Evolutionary conservation across 2,888 invertebrate genomes (phyloP).

Genomic region (Alsophila aescularia): DNA sequence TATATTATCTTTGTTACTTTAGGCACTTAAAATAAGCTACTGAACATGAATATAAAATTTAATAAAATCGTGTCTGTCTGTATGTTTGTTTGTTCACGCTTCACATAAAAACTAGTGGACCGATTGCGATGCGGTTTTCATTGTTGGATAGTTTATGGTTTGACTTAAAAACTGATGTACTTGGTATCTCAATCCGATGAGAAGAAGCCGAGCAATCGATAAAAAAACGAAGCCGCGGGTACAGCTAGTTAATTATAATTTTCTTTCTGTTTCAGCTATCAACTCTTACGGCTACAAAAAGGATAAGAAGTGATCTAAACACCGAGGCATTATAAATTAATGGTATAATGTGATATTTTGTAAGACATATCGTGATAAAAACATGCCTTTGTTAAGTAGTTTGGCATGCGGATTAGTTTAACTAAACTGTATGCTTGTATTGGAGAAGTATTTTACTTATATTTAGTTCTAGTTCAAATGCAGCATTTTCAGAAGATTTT

Average conservation of each 20-base stretch:
- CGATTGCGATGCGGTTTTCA: too few species aligned
- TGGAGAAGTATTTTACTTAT: conserved; percentile 2
- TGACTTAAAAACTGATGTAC: too few species aligned
- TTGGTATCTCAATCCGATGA: too few species aligned
- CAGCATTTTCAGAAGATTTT: too few species aligned
- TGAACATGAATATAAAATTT: too few species aligned
- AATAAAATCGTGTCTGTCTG: too few species aligned
- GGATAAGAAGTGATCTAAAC: conserved; percentile 51
- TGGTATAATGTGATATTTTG: conserved; percentile 41
- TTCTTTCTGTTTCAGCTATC: conserved; percentile 81
- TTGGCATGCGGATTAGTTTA: conserved; percentile 2
- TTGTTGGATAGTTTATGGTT: too few species aligned
- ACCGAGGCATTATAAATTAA: neutral
- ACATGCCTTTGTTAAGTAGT: conserved; percentile 22
- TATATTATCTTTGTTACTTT: too few species aligned
- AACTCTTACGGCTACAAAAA: conserved; percentile 90
- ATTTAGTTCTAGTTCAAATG: conserved; percentile 33
- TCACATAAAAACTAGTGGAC: too few species aligned
- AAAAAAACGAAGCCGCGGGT: neutral
- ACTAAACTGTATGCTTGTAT: neutral
- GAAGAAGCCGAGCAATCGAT: too few species aligned
- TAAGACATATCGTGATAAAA: conserved; percentile 43
- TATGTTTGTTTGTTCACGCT: too few species aligned
- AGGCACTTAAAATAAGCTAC: too few species aligned
- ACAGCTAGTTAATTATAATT: neutral